A percentile compares a stretch with the other conserved stretches of the same genome.
Evolutionary conservation across 2,113 vertebrate genomes (phyloP).

Genomic region (Rhinopomastus cyanomelas): DNA sequence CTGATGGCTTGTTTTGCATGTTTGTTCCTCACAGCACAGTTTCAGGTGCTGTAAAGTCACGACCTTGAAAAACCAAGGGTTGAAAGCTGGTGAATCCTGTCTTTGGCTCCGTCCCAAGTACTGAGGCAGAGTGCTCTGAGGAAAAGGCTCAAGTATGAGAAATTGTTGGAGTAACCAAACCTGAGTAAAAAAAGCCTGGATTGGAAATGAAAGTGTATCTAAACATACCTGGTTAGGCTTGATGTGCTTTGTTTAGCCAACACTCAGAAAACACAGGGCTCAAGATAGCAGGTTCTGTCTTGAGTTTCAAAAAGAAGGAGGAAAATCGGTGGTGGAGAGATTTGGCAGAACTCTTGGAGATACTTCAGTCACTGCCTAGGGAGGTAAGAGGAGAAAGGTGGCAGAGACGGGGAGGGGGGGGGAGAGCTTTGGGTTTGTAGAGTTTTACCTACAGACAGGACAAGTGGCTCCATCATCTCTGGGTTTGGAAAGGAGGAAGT

Average conservation of each 20-base stretch:
- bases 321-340: not conserved
- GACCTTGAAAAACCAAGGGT: not conserved
- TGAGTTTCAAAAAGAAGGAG: not conserved
- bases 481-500: not conserved
- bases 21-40: not conserved
- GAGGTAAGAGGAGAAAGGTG: not conserved
- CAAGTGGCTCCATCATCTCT: not conserved
- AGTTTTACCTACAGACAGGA: not conserved
- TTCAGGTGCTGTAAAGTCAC: not conserved
- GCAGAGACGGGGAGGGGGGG: not conserved
- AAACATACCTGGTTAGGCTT: not conserved
- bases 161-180: not conserved
- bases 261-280: accelerated
- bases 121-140: not conserved
- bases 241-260: not conserved
- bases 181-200: not conserved
- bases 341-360: not conserved
- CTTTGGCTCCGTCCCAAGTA: not conserved
- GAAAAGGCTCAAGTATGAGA: not conserved
- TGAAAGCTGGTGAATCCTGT: not conserved
- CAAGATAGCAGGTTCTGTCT: not conserved
- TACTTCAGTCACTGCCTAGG: not conserved
- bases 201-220: not conserved
- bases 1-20: not conserved
- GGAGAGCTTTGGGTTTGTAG: not conserved